Base-by-base conservation (phyloP, 1,140 invertebrate species). In the Drosophila triauraria region DNA sequence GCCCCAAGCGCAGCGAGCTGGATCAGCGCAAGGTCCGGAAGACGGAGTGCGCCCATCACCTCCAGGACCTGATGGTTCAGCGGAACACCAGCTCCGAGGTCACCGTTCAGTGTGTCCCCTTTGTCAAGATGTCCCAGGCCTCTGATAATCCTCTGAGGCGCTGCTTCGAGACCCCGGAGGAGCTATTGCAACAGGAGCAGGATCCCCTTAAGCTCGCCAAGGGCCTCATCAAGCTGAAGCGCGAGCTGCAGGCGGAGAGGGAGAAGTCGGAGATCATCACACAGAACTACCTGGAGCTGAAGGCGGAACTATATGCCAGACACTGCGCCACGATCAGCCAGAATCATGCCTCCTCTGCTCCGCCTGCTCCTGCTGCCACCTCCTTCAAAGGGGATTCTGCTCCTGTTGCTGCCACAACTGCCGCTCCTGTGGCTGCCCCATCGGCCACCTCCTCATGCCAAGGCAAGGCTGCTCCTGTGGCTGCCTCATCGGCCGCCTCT, bases 1-100 rank as follows among this genome's bases (percentile, higher is more conserved):
- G 27, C 0, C 75, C 71, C 0, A 50, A 25, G 12, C 63, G 79
- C 0, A 67, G 70, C n/a, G 78, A 81, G 6, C 17, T 71, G 5
- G 78, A 81, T 20, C 78, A 81, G 20, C 79, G 79, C 0, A 46
- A 47, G 23, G 4, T 48, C 4, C 58, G 78, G 0, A 67, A 48
- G 8, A 12, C 35, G 8, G 40, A 81, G 27, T 76, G 61, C 13
- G 59, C 42, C 7, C 8, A 8, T 3, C 47, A 64, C n/a, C 27
- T 81, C 0, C 46, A 71, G 9, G 17, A 50, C 0, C 13, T 81
- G 2, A 25, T 60, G 1, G 9, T 32, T 0, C 59, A 80, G 10
- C 51, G 13, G 9, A 54, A 56, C 13, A 3, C 42, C 17, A 38
- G 27, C 0, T 47, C 63, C 2, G 67, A 69, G 12, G 3, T 10